Conservation (phyloP, 2,113 vertebrate species). For the Fregetta grallaria region DNA sequence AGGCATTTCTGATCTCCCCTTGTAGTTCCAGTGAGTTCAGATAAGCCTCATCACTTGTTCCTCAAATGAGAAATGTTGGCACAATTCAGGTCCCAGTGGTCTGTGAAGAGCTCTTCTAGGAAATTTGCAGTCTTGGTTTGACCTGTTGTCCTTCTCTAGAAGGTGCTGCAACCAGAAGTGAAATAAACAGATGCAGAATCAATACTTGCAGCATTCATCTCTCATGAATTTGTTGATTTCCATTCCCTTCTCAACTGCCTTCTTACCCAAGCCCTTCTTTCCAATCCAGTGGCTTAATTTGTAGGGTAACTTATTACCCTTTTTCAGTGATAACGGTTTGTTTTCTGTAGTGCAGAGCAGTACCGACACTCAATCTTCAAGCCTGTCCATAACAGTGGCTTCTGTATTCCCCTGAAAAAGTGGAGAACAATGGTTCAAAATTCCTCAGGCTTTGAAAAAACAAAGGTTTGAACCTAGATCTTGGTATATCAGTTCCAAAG, state of each 20-base stretch:
- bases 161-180: not conserved
- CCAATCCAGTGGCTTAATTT: not conserved
- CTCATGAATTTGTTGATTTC: not conserved
- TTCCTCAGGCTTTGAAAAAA: not conserved
- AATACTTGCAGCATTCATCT: not conserved
- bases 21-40: not conserved
- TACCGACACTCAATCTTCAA: not conserved
- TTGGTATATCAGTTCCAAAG: not conserved
- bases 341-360: not conserved
- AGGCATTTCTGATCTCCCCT: not conserved
- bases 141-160: not conserved
- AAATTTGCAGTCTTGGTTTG: not conserved
- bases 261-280: not conserved
- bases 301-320: not conserved
- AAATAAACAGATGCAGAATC: not conserved
- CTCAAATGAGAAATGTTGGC: not conserved
- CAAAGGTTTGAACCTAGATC: not conserved
- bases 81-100: not conserved
- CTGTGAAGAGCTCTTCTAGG: not conserved
- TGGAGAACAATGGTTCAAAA: not conserved
- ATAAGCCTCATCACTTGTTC: not conserved
- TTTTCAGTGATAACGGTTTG: accelerated
- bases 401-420: not conserved
- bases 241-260: not conserved
- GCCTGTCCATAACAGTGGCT: not conserved